These are phyloP conservation scores for Zaprionus lineosus DNA, from an alignment of 2,888 invertebrate genomes.

Conservation along the genomic window DNA sequence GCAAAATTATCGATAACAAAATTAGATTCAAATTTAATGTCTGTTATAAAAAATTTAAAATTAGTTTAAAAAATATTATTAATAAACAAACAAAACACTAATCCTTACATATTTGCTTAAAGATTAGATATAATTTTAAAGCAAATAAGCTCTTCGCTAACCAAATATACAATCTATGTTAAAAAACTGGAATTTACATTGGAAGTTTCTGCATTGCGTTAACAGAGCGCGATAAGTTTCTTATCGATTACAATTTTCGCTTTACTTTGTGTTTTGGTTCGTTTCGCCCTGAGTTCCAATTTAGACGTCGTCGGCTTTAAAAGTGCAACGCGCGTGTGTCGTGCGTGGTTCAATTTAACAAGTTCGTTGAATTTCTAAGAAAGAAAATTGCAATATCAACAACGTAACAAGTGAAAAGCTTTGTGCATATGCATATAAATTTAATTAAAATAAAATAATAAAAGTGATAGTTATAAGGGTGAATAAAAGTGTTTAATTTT, in stretches of 20 bases:
- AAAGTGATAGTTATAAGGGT: slow-evolving; percentile 13
- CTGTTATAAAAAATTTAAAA: no score
- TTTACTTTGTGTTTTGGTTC: slow-evolving; percentile 47
- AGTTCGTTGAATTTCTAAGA: slow-evolving; percentile 48
- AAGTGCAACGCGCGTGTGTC: slow-evolving; percentile 48
- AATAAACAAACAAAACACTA: no score
- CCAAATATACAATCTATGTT: no score
- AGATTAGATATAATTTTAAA: no score
- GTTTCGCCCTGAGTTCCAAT: slow-evolving; percentile 45
- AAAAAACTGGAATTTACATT: no score
- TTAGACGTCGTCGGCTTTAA: slow-evolving; percentile 53
- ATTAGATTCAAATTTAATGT: no score
- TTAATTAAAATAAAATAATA: slow-evolving; percentile 19
- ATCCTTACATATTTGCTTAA: no score
- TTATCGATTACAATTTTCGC: slow-evolving; percentile 30
- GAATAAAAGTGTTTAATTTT: slow-evolving; percentile 21
- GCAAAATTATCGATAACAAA: no score
- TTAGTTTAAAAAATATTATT: no score
- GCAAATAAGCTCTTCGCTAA: no score
- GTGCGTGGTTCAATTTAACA: slow-evolving; percentile 44
- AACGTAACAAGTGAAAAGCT: slow-evolving; percentile 51
- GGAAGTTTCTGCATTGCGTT: slow-evolving; percentile 7
- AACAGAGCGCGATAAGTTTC: background rate
- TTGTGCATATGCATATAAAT: slow-evolving; percentile 28
- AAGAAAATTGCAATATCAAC: slow-evolving; percentile 51